Percentiles rank a stretch among this genome's conserved stretches.
Evolutionary conservation across 2,113 vertebrate genomes (phyloP).

Genomic region (Hepsetus odoe): DNA sequence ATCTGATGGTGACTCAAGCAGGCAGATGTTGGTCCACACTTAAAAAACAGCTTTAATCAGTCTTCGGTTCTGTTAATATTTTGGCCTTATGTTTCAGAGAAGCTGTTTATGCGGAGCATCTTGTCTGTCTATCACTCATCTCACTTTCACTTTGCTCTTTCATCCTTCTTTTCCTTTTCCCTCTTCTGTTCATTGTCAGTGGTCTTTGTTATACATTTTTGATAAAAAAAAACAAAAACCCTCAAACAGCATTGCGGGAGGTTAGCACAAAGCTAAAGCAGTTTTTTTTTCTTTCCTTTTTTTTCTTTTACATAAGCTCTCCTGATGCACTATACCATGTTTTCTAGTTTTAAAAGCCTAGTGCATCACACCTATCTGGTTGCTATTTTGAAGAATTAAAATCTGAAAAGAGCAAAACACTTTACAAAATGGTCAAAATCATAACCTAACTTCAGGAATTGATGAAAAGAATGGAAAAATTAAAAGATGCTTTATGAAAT

Average conservation of each 20-base stretch:
- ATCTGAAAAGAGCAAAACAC: too few relatives aligned
- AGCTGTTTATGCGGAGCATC: neutral
- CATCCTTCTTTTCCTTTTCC: neutral
- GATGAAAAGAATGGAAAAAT: neutral
- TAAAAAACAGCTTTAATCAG: conserved; percentile 8
- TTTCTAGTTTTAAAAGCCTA: neutral
- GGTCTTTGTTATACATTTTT: neutral
- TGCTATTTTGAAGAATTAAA: conserved; percentile 6
- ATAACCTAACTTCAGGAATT: too few relatives aligned
- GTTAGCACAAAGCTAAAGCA: neutral
- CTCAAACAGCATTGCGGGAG: neutral
- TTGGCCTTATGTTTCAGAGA: neutral
- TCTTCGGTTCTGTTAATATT: conserved; percentile 3
- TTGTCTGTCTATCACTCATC: conserved; percentile 15
- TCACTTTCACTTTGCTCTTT: conserved; percentile 20
- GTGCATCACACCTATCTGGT: neutral
- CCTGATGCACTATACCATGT: conserved; percentile 17
- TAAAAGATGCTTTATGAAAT: neutral
- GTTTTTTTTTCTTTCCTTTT: neutral
- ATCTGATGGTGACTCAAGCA: neutral
- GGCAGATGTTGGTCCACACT: neutral
- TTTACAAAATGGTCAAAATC: too few relatives aligned
- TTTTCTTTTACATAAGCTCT: too few relatives aligned
- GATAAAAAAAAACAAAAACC: too few relatives aligned
- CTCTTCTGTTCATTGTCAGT: neutral